These are phyloP conservation scores for Astropecten irregularis DNA, from an alignment of 53 echinoderm and acorn worm species.

Conservation along the genomic window DNA sequence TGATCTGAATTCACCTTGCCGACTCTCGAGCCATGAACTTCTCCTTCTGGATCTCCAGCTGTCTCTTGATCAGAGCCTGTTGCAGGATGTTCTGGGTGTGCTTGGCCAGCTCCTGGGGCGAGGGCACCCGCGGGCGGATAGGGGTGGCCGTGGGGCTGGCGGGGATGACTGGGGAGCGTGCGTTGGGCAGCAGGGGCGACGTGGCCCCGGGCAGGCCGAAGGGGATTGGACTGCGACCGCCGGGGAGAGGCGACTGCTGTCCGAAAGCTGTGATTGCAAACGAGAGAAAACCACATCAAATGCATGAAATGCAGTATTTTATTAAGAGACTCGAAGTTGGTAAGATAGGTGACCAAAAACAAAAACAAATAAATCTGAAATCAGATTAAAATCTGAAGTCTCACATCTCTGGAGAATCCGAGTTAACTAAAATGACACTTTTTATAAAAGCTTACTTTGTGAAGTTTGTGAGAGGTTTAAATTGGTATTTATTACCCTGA, in stretches of 20 bases:
- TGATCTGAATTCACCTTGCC: slow-evolving; percentile 46
- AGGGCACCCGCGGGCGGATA: slow-evolving; percentile 81
- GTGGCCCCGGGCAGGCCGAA: slow-evolving; percentile 71
- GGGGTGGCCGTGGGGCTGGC: slow-evolving; percentile 50
- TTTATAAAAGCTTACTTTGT: no score
- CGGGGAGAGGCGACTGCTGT: slow-evolving; percentile 79
- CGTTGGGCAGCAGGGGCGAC: slow-evolving; percentile 53
- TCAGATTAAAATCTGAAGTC: no score
- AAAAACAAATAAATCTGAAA: no score
- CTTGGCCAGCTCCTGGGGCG: slow-evolving; percentile 94
- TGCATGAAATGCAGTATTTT: no score
- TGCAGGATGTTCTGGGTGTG: slow-evolving; percentile 99
- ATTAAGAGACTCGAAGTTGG: no score
- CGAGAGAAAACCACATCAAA: no score
- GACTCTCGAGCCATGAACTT: slow-evolving; percentile 90
- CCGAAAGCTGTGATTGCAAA: slow-evolving; percentile 74
- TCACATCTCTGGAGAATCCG: no score
- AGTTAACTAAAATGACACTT: no score
- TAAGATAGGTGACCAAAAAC: no score
- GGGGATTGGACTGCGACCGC: slow-evolving; percentile 67
- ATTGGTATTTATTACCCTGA: no score
- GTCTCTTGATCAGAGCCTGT: slow-evolving; percentile 92
- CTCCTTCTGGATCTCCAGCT: slow-evolving; percentile 98
- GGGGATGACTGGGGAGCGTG: slow-evolving; percentile 72
- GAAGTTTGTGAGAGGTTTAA: no score